These are phyloP conservation scores for Pangasianodon hypophthalmus DNA, from an alignment of 2,113 vertebrate species.

Conservation along the genomic window DNA sequence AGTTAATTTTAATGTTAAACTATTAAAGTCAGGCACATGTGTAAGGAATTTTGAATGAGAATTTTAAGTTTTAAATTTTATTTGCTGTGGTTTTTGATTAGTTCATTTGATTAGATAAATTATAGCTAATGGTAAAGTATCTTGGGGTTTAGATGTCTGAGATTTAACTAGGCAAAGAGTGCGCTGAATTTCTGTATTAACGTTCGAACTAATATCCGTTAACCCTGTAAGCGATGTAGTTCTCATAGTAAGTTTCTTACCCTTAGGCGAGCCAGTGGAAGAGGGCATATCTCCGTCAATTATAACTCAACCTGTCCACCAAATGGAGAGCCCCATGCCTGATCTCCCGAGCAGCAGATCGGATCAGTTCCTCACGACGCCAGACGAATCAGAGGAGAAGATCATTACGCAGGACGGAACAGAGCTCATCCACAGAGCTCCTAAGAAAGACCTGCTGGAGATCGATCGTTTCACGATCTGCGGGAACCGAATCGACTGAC, in stretches of 20 bases:
- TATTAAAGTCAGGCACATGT: background rate
- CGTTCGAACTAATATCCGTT: background rate
- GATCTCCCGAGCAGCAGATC: constrained; percentile 86
- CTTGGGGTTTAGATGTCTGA: background rate
- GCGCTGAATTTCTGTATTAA: background rate
- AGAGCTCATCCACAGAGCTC: constrained; percentile 81
- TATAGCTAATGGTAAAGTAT: background rate
- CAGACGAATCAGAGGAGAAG: constrained; percentile 87
- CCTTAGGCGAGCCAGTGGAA: constrained; percentile 71
- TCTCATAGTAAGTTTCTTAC: background rate
- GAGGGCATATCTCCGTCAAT: constrained; percentile 76
- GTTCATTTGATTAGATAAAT: background rate
- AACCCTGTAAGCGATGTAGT: background rate
- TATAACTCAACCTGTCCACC: constrained; percentile 73
- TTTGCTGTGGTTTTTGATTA: background rate
- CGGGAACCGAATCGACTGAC: constrained; percentile 94
- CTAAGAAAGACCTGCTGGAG: constrained; percentile 94
- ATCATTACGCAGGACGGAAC: constrained; percentile 84
- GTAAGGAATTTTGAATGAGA: background rate
- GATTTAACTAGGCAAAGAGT: background rate
- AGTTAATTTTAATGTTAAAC: background rate
- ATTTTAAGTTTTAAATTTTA: background rate
- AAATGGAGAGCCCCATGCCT: constrained; percentile 73
- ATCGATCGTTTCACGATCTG: constrained; percentile 99
- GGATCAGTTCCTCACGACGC: constrained; percentile 92